These are phyloP conservation scores for Epizoanthus illoricatus DNA, from an alignment of 92 coral and sea anemone genomes.

Conservation along the genomic window DNA sequence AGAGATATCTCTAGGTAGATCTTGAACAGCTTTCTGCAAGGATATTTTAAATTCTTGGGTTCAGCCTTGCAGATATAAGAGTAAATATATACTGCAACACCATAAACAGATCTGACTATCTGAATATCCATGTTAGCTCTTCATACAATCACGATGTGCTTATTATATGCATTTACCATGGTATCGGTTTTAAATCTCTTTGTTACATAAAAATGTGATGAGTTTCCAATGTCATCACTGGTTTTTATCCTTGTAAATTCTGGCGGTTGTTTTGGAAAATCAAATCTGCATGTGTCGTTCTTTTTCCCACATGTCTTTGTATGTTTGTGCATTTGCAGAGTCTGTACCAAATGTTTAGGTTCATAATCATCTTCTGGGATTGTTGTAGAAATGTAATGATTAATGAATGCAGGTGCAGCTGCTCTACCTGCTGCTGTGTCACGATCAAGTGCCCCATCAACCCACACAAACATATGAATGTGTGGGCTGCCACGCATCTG, in stretches of 20 bases:
- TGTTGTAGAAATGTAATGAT: slow-evolving; percentile 35
- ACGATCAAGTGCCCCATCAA: slow-evolving; percentile 45
- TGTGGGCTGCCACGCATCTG: slow-evolving; percentile 60
- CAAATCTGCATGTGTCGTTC: slow-evolving; percentile 40
- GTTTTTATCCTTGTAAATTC: slow-evolving; percentile 27
- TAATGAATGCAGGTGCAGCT: slow-evolving; percentile 47
- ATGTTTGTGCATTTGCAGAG: too few relatives aligned
- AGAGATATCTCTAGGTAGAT: slow-evolving; percentile 39
- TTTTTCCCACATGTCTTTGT: too few relatives aligned
- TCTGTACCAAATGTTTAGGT: not conserved
- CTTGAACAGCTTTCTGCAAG: slow-evolving; percentile 26
- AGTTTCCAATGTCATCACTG: slow-evolving; percentile 45
- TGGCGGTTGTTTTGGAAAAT: slow-evolving; percentile 49
- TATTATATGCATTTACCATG: slow-evolving; percentile 40
- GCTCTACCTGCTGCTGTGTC: slow-evolving; percentile 34
- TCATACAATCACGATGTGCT: slow-evolving; percentile 4
- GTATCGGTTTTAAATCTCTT: slow-evolving; percentile 23
- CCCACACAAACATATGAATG: slow-evolving; percentile 59
- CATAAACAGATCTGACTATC: slow-evolving; percentile 49
- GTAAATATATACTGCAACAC: slow-evolving; percentile 49
- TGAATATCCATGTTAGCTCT: slow-evolving; percentile 41
- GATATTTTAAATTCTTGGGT: slow-evolving; percentile 48
- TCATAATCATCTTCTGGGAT: slow-evolving; percentile 48
- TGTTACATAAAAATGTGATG: slow-evolving; percentile 35
- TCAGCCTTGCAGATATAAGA: slow-evolving; percentile 60